Conservation (phyloP, 92 coral and sea anemone species). For the Scolanthus callimorphus region DNA sequence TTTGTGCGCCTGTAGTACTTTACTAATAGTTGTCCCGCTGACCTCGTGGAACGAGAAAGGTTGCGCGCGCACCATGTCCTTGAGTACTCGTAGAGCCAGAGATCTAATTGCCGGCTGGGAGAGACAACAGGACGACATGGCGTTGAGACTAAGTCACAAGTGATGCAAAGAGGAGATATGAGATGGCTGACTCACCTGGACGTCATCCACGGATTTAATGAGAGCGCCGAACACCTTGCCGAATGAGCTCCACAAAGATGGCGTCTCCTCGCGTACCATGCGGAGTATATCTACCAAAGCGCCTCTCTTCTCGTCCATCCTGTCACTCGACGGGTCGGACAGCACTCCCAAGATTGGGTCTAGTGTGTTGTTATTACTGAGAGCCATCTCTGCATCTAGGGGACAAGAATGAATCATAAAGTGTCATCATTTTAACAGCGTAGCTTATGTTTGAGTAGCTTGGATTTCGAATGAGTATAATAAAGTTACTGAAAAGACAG, state of each 20-base stretch:
- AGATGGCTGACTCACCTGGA: conserved; percentile 65
- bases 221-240: conserved; percentile 54
- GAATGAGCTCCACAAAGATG: conserved; percentile 78
- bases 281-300: conserved; percentile 84
- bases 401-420: too few relatives aligned
- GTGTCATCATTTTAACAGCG: too few relatives aligned
- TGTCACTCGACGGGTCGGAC: conserved; percentile 65
- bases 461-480: too few relatives aligned
- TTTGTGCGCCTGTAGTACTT: conserved; percentile 82
- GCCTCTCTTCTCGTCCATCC: conserved; percentile 73
- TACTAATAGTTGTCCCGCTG: conserved; percentile 65
- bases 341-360: conserved; percentile 69
- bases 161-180: too few relatives aligned
- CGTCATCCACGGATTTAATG: conserved; percentile 80
- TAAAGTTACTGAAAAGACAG: too few relatives aligned
- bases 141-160: too few relatives aligned
- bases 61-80: conserved; percentile 91
- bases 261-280: conserved; percentile 78
- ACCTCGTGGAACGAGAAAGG: conserved; percentile 75
- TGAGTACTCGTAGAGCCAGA: conserved; percentile 81
- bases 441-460: too few relatives aligned
- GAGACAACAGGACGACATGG: not conserved
- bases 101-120: conserved; percentile 72
- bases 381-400: too few relatives aligned
- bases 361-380: too few relatives aligned